phyloP scores from a whole-genome alignment of 37 sponge, comb jelly and placozoan genomes.

The Petrosia ficiformis region DNA sequence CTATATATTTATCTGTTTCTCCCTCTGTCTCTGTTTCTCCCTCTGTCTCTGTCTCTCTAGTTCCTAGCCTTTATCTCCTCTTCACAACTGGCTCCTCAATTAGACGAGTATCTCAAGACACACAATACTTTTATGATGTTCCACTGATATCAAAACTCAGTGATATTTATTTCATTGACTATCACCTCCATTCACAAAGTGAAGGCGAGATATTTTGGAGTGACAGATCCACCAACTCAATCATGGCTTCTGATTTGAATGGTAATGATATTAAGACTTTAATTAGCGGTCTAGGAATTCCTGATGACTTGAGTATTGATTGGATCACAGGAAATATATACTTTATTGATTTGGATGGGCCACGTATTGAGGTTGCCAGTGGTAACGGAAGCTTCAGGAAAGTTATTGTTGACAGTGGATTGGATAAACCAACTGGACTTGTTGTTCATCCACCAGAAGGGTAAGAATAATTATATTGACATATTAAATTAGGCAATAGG shows the following conservation, averaged over 20 bases:
- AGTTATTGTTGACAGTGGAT: neutral
- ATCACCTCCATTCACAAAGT: no score
- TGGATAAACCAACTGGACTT: neutral
- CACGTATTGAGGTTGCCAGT: neutral
- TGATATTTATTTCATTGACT: neutral
- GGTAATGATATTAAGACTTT: neutral
- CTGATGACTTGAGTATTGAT: neutral
- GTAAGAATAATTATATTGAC: no score
- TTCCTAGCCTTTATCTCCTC: constrained; percentile 23
- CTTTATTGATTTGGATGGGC: neutral
- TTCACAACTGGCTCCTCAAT: constrained; percentile 14
- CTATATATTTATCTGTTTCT: no score
- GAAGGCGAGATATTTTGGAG: neutral
- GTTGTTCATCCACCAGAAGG: neutral
- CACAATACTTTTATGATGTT: neutral
- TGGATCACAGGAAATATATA: neutral
- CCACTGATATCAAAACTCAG: neutral
- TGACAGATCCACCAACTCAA: neutral
- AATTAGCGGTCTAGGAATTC: neutral
- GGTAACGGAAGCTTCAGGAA: neutral
- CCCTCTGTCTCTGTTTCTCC: no score
- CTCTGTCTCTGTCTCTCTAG: no score
- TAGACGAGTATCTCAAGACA: constrained; percentile 30
- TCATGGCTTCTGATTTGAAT: neutral
- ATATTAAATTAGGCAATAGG: no score